Conservation (phyloP, 37 sponge, comb jelly and placozoan species). For the Spongia lamella region DNA sequence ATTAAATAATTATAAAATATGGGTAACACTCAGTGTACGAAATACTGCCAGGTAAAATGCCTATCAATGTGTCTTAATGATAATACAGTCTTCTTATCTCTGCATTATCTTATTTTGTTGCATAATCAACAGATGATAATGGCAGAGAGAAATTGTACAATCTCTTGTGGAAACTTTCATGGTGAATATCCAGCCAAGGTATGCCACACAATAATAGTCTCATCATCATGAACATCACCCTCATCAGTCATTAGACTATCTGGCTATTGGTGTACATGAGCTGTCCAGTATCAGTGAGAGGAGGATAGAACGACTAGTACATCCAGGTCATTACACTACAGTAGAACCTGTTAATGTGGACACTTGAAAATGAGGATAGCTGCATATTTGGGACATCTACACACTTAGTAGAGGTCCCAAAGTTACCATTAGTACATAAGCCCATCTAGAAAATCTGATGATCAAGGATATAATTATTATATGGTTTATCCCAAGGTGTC, state of each 20-base stretch:
- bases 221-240: not conserved
- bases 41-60: too few species aligned
- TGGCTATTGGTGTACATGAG: constrained; percentile 95
- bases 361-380: too few species aligned
- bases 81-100: too few species aligned
- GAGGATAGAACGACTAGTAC: constrained; percentile 79
- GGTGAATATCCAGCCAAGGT: constrained; percentile 99
- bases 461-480: too few species aligned
- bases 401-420: not conserved
- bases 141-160: constrained; percentile 52
- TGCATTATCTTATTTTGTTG: not conserved
- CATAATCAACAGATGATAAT: constrained; percentile 66
- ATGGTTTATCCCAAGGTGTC: too few species aligned
- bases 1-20: too few species aligned
- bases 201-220: not conserved
- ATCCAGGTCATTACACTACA: constrained; percentile 60
- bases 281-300: constrained; percentile 93
- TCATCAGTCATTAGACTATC: constrained; percentile 84
- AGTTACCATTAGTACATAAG: not conserved
- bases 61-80: too few species aligned
- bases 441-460: not conserved
- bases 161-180: constrained; percentile 97
- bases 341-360: not conserved
- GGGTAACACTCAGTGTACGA: too few species aligned
- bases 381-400: not conserved